Base-by-base conservation (phyloP, 1,140 invertebrate genomes). In the Drosophila nigromelanica region DNA sequence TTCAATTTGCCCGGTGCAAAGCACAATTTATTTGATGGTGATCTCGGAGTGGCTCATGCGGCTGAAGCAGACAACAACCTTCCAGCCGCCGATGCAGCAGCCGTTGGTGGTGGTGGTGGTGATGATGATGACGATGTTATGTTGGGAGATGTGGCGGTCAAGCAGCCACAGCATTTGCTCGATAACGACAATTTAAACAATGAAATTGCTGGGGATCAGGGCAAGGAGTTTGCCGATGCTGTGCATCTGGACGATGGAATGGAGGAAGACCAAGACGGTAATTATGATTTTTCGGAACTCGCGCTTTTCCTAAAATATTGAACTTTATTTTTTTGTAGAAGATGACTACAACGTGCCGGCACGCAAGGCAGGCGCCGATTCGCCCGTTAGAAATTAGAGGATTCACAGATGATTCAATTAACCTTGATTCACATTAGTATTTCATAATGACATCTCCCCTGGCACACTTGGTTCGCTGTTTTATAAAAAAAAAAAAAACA, bases 211-310 rank as follows among this genome's bases (percentile, higher is more conserved):
- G 91, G 76, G 5, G 91, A 92, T 80, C 89, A 91, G 21, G 91
- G 91, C 21, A 92, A 92, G 52, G 91, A 92, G 50, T 92, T 91
- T 60, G 68, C 76, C n/a, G 90, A 92, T 33, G 90, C 76, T 18
- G 59, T 91, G 40, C 89, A 82, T 71, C 51, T 91, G 7, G 90
- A 92, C 33, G 91, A 92, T 43, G 77, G 69, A 47, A 69, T 90
- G n/a, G 91, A 92, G 47, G 91, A 91, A 35, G 90, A 91, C 61
- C 87, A 90, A 64, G 91, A 92, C 76, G 91, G 91, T 92, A 55
- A 70, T 52, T 62, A 24, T 33, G 0, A 3, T n/a, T 15, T 5
- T 27, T 10, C 6, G 3, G 33, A 45, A n/a, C 6, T 7, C 3
- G 7, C 12, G 7, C 12, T 5, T 14, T 11, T 1, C 15, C 42